These are phyloP conservation scores for Folsomia candida DNA, from an alignment of 2,888 invertebrate genomes.

Conservation along the genomic window DNA sequence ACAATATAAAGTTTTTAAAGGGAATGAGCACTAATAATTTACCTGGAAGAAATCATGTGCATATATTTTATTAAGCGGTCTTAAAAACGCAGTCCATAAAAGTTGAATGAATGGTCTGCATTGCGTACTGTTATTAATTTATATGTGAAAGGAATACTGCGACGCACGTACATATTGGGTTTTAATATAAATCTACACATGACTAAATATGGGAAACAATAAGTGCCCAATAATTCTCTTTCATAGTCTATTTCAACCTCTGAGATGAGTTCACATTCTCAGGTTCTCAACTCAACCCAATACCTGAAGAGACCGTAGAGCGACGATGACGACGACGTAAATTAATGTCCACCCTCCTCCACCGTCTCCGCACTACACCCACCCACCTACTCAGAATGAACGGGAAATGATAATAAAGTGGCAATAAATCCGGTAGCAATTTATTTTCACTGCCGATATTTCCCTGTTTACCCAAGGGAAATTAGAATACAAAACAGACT, in stretches of 20 bases:
- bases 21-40: too few relatives aligned
- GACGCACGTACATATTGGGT: too few relatives aligned
- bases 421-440: background rate
- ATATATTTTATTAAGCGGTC: too few relatives aligned
- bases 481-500: background rate
- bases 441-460: background rate
- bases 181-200: slow-evolving; percentile 2
- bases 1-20: too few relatives aligned
- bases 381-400: background rate
- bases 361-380: too few relatives aligned
- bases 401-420: background rate
- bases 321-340: background rate
- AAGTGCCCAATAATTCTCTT: slow-evolving; percentile 7
- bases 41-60: too few relatives aligned
- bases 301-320: background rate
- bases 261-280: background rate
- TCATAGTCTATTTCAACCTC: slow-evolving; percentile 1
- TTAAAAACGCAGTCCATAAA: too few relatives aligned
- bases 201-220: slow-evolving; percentile 21
- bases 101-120: too few relatives aligned
- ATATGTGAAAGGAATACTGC: too few relatives aligned
- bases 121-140: too few relatives aligned
- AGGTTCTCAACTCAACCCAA: background rate
- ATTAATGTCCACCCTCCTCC: background rate
- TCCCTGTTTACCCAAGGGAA: background rate